These are phyloP conservation scores for Drosophila orosa DNA, from an alignment of 1,140 invertebrate species.

Conservation along the genomic window DNA sequence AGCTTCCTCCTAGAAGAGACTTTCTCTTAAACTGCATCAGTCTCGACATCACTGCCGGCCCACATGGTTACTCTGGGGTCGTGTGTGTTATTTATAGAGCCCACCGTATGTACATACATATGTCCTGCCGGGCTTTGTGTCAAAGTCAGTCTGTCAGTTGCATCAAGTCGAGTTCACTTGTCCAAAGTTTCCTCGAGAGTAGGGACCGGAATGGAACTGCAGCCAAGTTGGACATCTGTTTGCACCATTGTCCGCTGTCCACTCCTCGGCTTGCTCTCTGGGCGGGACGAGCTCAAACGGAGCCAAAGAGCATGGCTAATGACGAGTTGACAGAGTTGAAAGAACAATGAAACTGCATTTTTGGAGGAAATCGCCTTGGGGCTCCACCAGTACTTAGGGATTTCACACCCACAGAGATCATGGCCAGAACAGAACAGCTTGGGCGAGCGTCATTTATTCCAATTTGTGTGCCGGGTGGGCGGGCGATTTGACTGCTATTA, in stretches of 20 bases:
- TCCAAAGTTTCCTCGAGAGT: slow-evolving; percentile 27
- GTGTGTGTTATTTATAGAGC: slow-evolving; percentile 65
- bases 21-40: not conserved
- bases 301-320: slow-evolving; percentile 67
- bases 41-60: slow-evolving; percentile 14
- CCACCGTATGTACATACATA: slow-evolving; percentile 9
- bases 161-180: slow-evolving; percentile 43
- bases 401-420: slow-evolving; percentile 21
- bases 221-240: slow-evolving; percentile 54
- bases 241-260: slow-evolving; percentile 27
- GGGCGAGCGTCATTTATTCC: slow-evolving; percentile 17
- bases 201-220: slow-evolving; percentile 48
- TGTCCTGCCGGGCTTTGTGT: slow-evolving; percentile 43
- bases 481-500: slow-evolving; percentile 37
- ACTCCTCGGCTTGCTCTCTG: slow-evolving; percentile 7
- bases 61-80: slow-evolving; percentile 25
- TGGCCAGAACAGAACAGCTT: not conserved
- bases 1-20: not conserved
- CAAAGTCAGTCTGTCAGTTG: slow-evolving; percentile 68
- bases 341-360: slow-evolving; percentile 37
- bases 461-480: slow-evolving; percentile 28
- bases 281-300: slow-evolving; percentile 4
- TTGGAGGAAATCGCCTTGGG: slow-evolving; percentile 8
- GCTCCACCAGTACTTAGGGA: not conserved
- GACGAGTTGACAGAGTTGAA: slow-evolving; percentile 23